Percentiles rank a stretch among this genome's conserved stretches.
Evolutionary conservation across 2,113 vertebrate species (phyloP).

Genomic region (Piprites chloris): DNA sequence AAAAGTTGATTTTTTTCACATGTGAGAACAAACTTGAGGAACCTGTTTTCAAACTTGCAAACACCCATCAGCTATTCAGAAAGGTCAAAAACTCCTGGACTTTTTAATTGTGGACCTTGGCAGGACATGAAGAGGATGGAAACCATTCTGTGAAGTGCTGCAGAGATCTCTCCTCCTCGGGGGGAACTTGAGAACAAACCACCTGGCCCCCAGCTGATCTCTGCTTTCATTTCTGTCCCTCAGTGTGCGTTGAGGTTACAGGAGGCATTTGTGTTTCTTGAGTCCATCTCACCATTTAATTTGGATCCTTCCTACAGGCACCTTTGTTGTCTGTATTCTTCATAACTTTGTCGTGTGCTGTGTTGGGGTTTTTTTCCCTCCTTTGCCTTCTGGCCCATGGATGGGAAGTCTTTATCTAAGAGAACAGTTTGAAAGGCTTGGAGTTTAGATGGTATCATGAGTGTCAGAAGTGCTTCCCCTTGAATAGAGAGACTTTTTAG

Average conservation of each 20-base stretch:
- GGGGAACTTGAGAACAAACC: background rate
- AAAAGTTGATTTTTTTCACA: background rate
- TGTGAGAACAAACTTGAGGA: background rate
- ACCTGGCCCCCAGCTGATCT: background rate
- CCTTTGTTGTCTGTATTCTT: slow-evolving; percentile 21
- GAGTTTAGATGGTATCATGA: background rate
- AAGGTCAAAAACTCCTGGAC: background rate
- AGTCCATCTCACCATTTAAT: slow-evolving; percentile 19
- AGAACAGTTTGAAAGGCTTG: background rate
- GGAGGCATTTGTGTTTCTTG: background rate
- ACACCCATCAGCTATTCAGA: background rate
- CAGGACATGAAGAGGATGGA: background rate
- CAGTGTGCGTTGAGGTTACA: background rate
- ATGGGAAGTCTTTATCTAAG: slow-evolving; percentile 7
- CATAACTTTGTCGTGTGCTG: background rate
- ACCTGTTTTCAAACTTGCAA: background rate
- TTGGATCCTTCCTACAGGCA: background rate
- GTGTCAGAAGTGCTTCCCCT: background rate
- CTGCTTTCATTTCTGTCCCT: slow-evolving; percentile 15
- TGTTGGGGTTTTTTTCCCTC: background rate
- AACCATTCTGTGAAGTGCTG: background rate
- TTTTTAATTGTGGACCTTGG: background rate
- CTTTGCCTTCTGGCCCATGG: background rate
- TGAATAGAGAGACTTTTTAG: background rate
- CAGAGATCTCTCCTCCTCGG: background rate